phyloP scores from a whole-genome alignment of 2,888 invertebrate genomes.

The Cloeon dipterum region DNA sequence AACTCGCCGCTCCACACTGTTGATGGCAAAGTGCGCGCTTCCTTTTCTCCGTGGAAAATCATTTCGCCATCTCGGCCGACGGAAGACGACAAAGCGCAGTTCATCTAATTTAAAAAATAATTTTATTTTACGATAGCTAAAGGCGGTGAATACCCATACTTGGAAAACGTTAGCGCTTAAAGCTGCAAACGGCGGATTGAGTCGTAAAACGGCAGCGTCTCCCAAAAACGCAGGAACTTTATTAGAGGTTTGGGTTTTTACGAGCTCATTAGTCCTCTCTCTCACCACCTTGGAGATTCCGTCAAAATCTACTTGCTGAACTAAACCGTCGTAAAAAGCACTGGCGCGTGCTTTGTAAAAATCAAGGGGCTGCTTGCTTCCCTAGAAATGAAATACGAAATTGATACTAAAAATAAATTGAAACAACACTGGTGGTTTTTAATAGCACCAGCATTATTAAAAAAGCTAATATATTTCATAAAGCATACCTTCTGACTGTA shows the following conservation, averaged over 20 bases:
- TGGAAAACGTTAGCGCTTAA: slow-evolving; percentile 62
- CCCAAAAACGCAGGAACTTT: slow-evolving; percentile 53
- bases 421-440: background rate
- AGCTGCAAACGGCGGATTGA: slow-evolving; percentile 55
- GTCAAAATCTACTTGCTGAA: slow-evolving; percentile 64
- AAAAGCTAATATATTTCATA: background rate
- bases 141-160: no score
- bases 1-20: slow-evolving; percentile 54
- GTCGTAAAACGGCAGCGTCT: slow-evolving; percentile 40
- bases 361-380: slow-evolving; percentile 54
- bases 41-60: slow-evolving; percentile 15
- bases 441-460: background rate
- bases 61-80: slow-evolving; percentile 65
- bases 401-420: no score
- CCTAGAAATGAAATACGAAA: slow-evolving; percentile 11
- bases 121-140: slow-evolving; percentile 1
- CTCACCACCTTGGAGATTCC: slow-evolving; percentile 63
- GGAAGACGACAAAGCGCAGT: slow-evolving; percentile 48
- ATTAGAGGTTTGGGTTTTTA: slow-evolving; percentile 55
- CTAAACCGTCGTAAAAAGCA: slow-evolving; percentile 68
- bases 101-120: slow-evolving; percentile 50
- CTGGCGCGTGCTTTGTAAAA: slow-evolving; percentile 75
- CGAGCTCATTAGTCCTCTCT: slow-evolving; percentile 52
- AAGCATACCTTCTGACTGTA: slow-evolving; percentile 60
- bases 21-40: slow-evolving; percentile 51